These are phyloP conservation scores for Hiodon alosoides DNA, from an alignment of 2,113 vertebrate species.

Conservation along the genomic window DNA sequence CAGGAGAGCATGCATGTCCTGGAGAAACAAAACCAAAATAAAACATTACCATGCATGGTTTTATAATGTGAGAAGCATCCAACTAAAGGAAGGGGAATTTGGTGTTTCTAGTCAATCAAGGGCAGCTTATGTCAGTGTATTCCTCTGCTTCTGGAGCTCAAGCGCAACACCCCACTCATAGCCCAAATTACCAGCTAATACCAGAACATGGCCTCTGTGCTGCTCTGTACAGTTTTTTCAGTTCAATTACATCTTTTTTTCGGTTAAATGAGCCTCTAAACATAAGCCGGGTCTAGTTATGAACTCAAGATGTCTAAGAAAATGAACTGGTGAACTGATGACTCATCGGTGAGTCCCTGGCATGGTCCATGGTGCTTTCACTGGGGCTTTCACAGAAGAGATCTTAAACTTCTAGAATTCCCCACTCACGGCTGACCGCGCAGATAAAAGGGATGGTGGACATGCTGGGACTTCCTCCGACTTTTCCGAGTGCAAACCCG, in stretches of 20 bases:
- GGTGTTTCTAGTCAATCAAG: background rate
- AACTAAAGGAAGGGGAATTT: background rate
- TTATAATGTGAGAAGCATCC: background rate
- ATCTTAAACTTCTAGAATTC: background rate
- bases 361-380: background rate
- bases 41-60: background rate
- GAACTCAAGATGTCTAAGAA: background rate
- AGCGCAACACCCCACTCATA: background rate
- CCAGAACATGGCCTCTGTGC: background rate
- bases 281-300: background rate
- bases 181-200: background rate
- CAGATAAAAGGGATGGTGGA: no score
- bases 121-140: background rate
- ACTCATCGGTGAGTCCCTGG: background rate
- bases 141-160: background rate
- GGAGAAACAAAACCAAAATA: background rate
- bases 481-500: no score
- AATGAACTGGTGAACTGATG: background rate
- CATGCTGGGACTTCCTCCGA: no score
- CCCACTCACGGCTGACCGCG: background rate
- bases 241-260: background rate
- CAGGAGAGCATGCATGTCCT: background rate
- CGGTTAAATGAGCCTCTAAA: background rate
- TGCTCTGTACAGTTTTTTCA: background rate
- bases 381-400: background rate